A percentile compares a stretch with the other conserved stretches of the same genome.
These are phyloP conservation scores for Xanthostigma xanthostigma DNA, from an alignment of 2,888 invertebrate genomes.

Conservation along the genomic window DNA sequence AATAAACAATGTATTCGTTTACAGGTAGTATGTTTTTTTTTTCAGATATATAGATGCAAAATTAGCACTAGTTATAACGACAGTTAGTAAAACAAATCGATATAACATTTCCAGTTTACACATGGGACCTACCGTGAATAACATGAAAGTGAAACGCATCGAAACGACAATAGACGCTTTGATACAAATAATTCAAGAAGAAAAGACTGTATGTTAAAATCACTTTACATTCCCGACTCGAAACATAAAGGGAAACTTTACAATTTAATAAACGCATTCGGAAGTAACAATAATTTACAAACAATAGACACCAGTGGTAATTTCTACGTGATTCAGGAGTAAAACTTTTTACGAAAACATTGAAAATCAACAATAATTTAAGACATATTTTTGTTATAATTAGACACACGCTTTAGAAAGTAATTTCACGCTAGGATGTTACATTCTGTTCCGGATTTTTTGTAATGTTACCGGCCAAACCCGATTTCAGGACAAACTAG, in stretches of 20 bases:
- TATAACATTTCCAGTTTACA: conserved; percentile 53
- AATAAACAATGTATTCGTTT: not conserved
- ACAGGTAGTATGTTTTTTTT: conserved; percentile 15
- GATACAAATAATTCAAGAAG: conserved; percentile 81
- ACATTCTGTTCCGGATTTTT: conserved; percentile 84
- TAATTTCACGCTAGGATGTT: conserved; percentile 66
- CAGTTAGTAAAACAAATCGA: conserved; percentile 84
- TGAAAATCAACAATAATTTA: conserved; percentile 85
- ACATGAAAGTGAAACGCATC: conserved; percentile 64
- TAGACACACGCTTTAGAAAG: conserved; percentile 78
- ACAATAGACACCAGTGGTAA: conserved; percentile 61
- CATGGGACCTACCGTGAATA: conserved; percentile 61
- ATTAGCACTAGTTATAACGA: conserved; percentile 72
- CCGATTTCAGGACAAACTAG: too few species aligned
- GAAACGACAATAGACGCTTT: conserved; percentile 69
- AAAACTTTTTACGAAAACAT: conserved; percentile 80
- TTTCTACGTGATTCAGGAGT: conserved; percentile 86
- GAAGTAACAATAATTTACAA: conserved; percentile 65
- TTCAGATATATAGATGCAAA: conserved; percentile 88
- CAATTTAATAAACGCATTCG: conserved; percentile 68
- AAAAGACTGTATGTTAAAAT: conserved; percentile 70
- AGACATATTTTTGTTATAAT: conserved; percentile 79
- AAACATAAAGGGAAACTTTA: conserved; percentile 61
- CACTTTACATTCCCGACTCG: conserved; percentile 65
- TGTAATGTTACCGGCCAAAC: too few species aligned